A percentile compares a stretch with the other conserved stretches of the same genome.
phyloP scores from a whole-genome alignment of 2,888 invertebrate species.

The Lamellibrachia satsuma region DNA sequence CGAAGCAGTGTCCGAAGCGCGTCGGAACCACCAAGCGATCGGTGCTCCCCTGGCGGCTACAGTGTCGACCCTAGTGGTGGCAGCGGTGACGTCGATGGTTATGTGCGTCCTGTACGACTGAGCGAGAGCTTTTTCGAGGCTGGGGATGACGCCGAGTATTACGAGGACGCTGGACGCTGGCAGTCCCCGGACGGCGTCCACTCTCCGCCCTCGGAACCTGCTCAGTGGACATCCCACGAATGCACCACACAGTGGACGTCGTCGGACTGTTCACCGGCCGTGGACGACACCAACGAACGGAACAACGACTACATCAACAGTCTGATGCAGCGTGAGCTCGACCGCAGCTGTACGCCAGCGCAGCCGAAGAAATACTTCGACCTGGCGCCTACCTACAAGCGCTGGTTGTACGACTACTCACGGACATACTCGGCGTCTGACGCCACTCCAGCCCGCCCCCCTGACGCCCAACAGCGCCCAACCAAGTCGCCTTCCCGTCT shows the following conservation, averaged over 20 bases:
- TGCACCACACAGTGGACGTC: neutral
- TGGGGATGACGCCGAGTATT: neutral
- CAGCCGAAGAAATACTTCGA: neutral
- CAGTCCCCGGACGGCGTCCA: neutral
- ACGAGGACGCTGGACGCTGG: neutral
- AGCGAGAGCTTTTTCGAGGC: neutral
- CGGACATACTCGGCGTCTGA: neutral
- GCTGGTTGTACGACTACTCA: neutral
- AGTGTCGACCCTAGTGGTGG: neutral
- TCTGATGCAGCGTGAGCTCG: neutral
- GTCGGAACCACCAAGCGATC: neutral
- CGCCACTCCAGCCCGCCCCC: neutral
- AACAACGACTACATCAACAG: conserved; percentile 7
- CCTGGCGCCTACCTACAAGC: neutral
- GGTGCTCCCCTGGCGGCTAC: neutral
- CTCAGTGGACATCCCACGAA: neutral
- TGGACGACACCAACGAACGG: neutral
- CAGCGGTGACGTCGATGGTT: neutral
- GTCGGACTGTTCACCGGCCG: neutral
- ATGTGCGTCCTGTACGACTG: neutral
- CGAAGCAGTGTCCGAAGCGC: neutral
- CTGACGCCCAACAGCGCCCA: neutral
- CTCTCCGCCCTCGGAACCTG: neutral
- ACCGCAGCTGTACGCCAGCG: neutral
- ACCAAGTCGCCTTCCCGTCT: neutral